A percentile compares a stretch with the other conserved stretches of the same genome.
Evolutionary conservation across 2,888 invertebrate species (phyloP).

Genomic region (Ormyrus nitidulus): DNA sequence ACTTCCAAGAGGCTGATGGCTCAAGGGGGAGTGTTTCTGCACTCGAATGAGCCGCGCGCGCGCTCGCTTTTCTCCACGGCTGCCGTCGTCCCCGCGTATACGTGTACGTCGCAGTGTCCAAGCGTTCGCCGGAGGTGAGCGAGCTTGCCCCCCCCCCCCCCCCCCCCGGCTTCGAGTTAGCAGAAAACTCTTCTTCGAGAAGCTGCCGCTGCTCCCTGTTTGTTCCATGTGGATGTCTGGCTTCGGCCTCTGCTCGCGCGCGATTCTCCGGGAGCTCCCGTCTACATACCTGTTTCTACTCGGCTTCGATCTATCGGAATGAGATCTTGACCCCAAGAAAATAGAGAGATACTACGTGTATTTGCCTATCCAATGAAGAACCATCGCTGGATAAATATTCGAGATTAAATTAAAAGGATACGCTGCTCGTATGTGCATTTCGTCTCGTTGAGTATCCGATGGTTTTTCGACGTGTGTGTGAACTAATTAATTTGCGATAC

Average conservation of each 20-base stretch:
- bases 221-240: too few species aligned
- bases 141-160: too few species aligned
- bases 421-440: constrained; percentile 5
- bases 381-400: constrained; percentile 37
- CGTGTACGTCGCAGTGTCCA: neutral
- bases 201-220: neutral
- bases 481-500: too few species aligned
- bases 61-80: constrained; percentile 35
- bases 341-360: constrained; percentile 8
- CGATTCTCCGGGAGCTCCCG: neutral
- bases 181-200: constrained; percentile 24
- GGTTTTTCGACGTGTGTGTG: neutral
- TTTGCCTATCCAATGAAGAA: constrained; percentile 40
- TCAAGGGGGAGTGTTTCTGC: constrained; percentile 60
- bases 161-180: constrained; percentile 5
- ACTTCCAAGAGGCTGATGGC: constrained; percentile 56
- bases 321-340: neutral
- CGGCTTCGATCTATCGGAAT: neutral
- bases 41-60: constrained; percentile 55
- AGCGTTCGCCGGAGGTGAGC: constrained; percentile 9
- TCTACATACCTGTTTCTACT: neutral
- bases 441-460: constrained; percentile 17
- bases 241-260: too few species aligned
- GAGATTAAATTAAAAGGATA: constrained; percentile 51
- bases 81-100: neutral